Conservation (phyloP, 1,140 invertebrate species). For the Lutraria rhynchaena region DNA sequence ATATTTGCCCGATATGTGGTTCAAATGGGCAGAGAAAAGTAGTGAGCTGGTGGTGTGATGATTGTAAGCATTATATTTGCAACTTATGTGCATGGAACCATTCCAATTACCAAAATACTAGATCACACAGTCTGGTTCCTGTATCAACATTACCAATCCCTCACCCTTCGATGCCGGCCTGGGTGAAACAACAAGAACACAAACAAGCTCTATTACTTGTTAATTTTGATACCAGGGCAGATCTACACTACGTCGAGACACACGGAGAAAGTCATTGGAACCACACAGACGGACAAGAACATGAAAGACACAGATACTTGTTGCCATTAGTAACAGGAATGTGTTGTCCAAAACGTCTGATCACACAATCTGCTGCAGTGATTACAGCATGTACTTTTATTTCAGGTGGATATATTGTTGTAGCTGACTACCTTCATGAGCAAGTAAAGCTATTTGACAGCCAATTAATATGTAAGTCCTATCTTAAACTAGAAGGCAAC, state of each 20-base stretch:
- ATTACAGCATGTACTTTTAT: slow-evolving; percentile 39
- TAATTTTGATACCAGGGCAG: slow-evolving; percentile 41
- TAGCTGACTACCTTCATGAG: slow-evolving; percentile 41
- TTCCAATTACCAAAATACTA: slow-evolving; percentile 1
- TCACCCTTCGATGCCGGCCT: slow-evolving; percentile 11
- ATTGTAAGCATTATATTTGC: slow-evolving; percentile 31
- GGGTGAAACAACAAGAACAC: neutral
- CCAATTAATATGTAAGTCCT: slow-evolving; percentile 33
- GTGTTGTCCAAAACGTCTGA: slow-evolving; percentile 21
- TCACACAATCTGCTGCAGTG: slow-evolving; percentile 26
- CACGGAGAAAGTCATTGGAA: slow-evolving; percentile 25
- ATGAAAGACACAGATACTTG: slow-evolving; percentile 12
- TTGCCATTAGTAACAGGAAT: slow-evolving; percentile 9
- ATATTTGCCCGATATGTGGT: slow-evolving; percentile 23
- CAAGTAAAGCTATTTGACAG: slow-evolving; percentile 51
- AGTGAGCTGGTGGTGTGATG: slow-evolving; percentile 51
- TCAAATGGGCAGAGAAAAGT: slow-evolving; percentile 34
- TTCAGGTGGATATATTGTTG: slow-evolving; percentile 41
- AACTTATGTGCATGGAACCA: slow-evolving; percentile 47
- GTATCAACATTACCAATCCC: neutral
- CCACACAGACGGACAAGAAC: slow-evolving; percentile 1
- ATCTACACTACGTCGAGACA: slow-evolving; percentile 34
- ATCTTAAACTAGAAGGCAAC: slow-evolving; percentile 13
- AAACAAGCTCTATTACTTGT: slow-evolving; percentile 27
- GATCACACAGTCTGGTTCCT: slow-evolving; percentile 2